A percentile compares a stretch with the other conserved stretches of the same genome.
phyloP scores from a whole-genome alignment of 2,797 vertebrate species.

The Hylomyscus alleni region DNA sequence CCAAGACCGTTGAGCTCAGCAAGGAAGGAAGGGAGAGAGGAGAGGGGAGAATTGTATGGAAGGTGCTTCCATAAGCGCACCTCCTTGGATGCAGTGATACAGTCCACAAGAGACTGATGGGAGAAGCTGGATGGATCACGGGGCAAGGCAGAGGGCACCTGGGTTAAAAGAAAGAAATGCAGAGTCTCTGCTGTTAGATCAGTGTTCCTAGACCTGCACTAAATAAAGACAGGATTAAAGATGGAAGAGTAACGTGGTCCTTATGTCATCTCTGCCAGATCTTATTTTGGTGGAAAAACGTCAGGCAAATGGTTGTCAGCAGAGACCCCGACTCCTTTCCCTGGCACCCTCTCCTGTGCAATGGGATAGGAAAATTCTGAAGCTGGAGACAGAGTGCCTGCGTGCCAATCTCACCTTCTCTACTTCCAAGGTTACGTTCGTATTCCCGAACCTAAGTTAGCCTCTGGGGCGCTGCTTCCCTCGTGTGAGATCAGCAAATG shows the following conservation, averaged over 20 bases:
- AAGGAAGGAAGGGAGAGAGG: not conserved
- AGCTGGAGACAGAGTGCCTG: not conserved
- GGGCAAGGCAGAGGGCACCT: not conserved
- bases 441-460: slow-evolving; percentile 14
- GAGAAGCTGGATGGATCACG: not conserved
- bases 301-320: not conserved
- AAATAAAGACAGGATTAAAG: slow-evolving; percentile 46
- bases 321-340: not conserved
- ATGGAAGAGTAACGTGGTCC: not conserved
- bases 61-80: rapidly evolving
- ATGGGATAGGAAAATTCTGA: not conserved
- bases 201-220: not conserved
- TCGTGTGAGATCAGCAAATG: not conserved
- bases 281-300: slow-evolving; percentile 8
- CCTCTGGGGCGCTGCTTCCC: not conserved
- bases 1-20: not conserved
- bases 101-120: not conserved
- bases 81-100: not conserved
- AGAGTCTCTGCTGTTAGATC: slow-evolving; percentile 28
- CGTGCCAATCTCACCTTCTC: not conserved
- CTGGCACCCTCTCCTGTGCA: not conserved
- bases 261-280: not conserved
- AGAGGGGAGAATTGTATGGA: not conserved
- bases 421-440: not conserved
- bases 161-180: not conserved